A percentile compares a stretch with the other conserved stretches of the same genome.
Conservation (phyloP, 2,888 invertebrate species). For the Caenorhabditis sp. region DNA sequence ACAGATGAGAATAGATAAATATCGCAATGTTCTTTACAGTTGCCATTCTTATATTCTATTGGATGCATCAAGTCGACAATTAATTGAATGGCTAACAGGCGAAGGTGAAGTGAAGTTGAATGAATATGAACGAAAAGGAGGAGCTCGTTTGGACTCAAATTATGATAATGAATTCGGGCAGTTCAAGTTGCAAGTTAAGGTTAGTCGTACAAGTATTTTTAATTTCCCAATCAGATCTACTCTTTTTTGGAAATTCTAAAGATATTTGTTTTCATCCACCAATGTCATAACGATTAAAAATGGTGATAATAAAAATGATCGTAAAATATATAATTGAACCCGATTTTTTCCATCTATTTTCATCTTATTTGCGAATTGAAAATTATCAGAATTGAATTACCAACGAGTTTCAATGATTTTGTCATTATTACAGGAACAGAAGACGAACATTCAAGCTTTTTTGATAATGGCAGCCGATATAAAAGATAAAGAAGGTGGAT, state of each 20-base stretch:
- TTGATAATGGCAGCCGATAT: conserved; percentile 22
- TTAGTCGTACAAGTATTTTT: neutral
- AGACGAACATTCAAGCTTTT: conserved; percentile 43
- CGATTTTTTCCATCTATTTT: neutral
- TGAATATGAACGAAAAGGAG: conserved; percentile 25
- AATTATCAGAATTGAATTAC: neutral
- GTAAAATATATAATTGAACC: neutral
- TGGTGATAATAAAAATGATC: neutral
- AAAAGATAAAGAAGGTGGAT: conserved; percentile 15
- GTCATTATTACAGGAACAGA: conserved; percentile 25
- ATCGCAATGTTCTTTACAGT: conserved; percentile 19
- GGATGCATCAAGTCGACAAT: conserved; percentile 32
- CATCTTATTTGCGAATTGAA: neutral
- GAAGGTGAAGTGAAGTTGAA: conserved; percentile 37
- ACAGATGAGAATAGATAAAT: neutral
- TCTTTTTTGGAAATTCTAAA: neutral
- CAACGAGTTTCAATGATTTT: neutral
- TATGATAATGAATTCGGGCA: conserved; percentile 43
- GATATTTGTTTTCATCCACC: too few species aligned
- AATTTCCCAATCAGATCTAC: neutral
- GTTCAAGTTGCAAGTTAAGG: conserved; percentile 49
- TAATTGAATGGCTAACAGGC: conserved; percentile 44
- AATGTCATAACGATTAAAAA: neutral
- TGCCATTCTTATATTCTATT: conserved; percentile 43
- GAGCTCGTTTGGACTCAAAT: conserved; percentile 4